Evolutionary conservation across 2,888 invertebrate species (phyloP).

Genomic region (Hypsopygia costalis): DNA sequence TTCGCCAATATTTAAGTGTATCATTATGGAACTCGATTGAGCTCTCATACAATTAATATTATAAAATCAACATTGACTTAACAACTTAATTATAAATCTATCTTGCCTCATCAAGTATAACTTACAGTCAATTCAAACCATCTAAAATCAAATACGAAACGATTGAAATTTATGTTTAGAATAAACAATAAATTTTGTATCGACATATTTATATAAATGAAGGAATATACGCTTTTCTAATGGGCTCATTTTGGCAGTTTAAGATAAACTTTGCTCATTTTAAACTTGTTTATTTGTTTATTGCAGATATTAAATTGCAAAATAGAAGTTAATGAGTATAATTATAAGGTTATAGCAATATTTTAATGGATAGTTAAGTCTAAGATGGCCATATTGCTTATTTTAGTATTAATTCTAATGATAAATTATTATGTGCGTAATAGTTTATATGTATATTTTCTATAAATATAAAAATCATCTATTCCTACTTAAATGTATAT

Average conservation of each 20-base stretch:
- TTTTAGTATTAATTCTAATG: background rate
- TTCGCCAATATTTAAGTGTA: no score
- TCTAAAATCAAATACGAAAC: background rate
- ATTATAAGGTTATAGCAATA: constrained; percentile 4
- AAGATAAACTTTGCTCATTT: constrained; percentile 4
- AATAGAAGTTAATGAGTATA: constrained; percentile 2
- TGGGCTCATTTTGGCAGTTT: background rate
- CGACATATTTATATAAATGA: background rate
- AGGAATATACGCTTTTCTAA: background rate
- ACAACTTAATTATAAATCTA: no score
- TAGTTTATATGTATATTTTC: no score
- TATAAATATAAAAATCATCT: no score
- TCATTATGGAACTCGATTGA: no score
- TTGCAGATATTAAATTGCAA: constrained; percentile 1
- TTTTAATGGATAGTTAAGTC: background rate
- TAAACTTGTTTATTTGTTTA: background rate
- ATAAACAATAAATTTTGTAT: constrained; percentile 2
- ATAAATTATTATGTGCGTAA: background rate
- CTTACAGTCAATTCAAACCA: no score
- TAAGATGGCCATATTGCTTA: background rate
- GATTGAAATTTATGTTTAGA: constrained; percentile 1
- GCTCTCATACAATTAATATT: no score
- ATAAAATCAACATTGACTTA: no score
- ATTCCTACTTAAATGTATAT: no score
- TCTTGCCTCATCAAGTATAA: no score